Evolutionary conservation across 2,888 invertebrate species (phyloP), one percentile per base, ranked within the genome.

Genomic region (Stenchaetothrips biformis): DNA sequence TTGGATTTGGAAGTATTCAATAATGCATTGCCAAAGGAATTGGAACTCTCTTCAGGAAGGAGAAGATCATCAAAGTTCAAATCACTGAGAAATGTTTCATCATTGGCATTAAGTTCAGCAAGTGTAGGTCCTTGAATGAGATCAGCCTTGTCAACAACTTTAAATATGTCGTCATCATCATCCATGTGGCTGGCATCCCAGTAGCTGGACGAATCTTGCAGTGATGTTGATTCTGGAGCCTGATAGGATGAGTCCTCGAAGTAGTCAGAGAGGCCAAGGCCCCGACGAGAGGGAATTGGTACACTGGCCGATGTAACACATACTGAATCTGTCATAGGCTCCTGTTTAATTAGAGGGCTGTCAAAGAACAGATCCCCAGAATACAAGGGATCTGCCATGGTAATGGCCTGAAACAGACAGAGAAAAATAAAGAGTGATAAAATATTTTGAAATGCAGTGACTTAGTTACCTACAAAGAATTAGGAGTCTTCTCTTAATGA

Each of bases 141-240:
- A 87, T 95, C 95, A 67, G 94, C 92, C 87, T 95, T 94, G 86
- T 96, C 95, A 80, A 95, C 94, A 80, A 95, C 94, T 89, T 95
- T 92, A 86, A 95, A 95, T 84, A 95, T 95, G 85, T 95, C 95
- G 85, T 95, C 95, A 85, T 95, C 95, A 85, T 95, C 95, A 79
- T 62, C 62, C 11, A 62, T 62, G 49, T 83, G 82, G 74, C 81
- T 81, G 13, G 81, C 81, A 25, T 78, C 81, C 7, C 59, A 78
- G 48, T 81, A 81, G 21, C 74, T 79, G 80, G 84, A 84, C 7
- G 82, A 82, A 48, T 83, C 83, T 81, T 83, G 85, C 59, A 84
- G 82, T 16, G 83, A 82, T 49, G 81, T 82, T 77, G 82, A 80
- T 47, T 82, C 81, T 48, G 85, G 84, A 59, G 85, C 85, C 48